phyloP scores from a whole-genome alignment of 1,140 invertebrate species.

The Drosophila equinoxialis region DNA sequence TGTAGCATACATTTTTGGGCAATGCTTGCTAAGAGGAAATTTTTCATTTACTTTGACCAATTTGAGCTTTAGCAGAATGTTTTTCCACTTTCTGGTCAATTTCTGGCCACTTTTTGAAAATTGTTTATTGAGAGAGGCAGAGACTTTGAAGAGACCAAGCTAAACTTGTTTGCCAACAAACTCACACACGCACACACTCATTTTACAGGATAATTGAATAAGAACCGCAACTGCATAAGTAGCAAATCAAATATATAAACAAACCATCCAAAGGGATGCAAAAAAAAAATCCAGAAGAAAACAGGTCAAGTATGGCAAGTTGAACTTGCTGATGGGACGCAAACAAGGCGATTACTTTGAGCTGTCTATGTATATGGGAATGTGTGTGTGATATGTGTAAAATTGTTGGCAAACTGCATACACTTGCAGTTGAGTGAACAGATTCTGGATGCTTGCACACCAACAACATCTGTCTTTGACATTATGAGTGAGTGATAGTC shows the following conservation, averaged over 20 bases:
- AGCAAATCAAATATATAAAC: slow-evolving; percentile 48
- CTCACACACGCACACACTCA: slow-evolving; percentile 10
- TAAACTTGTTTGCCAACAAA: slow-evolving; percentile 16
- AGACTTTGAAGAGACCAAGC: background rate
- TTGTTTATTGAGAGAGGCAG: background rate
- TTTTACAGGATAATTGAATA: slow-evolving; percentile 62
- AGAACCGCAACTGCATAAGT: slow-evolving; percentile 52
- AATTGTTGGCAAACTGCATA: slow-evolving; percentile 26
- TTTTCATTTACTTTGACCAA: background rate
- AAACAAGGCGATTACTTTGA: slow-evolving; percentile 38
- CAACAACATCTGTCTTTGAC: slow-evolving; percentile 34
- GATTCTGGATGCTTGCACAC: slow-evolving; percentile 33
- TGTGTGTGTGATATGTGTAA: background rate
- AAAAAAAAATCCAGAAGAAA: slow-evolving; percentile 26
- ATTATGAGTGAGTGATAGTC: background rate
- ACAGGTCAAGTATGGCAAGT: slow-evolving; percentile 65
- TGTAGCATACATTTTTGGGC: slow-evolving; percentile 2
- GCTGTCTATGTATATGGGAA: background rate
- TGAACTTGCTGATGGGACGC: slow-evolving; percentile 51
- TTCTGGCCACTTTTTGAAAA: slow-evolving; percentile 11
- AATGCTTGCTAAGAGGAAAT: background rate
- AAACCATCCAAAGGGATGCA: background rate
- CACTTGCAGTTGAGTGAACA: slow-evolving; percentile 55
- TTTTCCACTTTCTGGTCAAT: slow-evolving; percentile 11
- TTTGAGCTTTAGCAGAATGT: background rate